Base-by-base conservation (phyloP, 2,797 vertebrate species). In the Alauda arvensis region DNA sequence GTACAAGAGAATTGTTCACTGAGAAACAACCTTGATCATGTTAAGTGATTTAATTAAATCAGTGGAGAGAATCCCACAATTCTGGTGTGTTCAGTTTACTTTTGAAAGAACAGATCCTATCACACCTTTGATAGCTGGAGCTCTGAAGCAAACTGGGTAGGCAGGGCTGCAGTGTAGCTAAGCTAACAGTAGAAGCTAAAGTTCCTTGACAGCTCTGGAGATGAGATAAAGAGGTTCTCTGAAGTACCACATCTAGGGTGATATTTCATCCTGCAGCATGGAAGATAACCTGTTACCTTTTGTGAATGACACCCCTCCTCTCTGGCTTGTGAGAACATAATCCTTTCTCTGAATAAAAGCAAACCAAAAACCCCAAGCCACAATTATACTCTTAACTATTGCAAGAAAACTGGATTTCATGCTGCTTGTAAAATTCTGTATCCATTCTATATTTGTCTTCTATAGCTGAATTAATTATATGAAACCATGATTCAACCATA, bases 221-320 rank as follows among this genome's bases (percentile, higher is more conserved):
- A 74, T 34, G 61, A 82, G 88, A 87, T 87, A 76, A 83, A 71
- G 61, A 90, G 68, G 48, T 77, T 88, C 45, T 90, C 85, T 88
- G 66, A 85, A 83, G 61, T 71, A 65, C 69, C 59, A 45, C 31
- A 19, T 77, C 72, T 63, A 49, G 92, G 67, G 14, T 95, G 94
- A 91, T 92, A 95, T 94, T 95, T 95, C 92, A 95, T 95, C 93
- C 94, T 66, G 52, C 62, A 66, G 52, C 29, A 7, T 80, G 79
- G 76, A 88, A 92, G 93, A 62, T 90, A 91, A 91, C 67, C 88
- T 76, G 48, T 78, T 87, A 55, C 87, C 82, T 90, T 68, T 46
- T 70, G 72, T 88, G 88, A 94, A 42, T n/a, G 42, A 66, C 60
- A 81, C 66, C 26, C 7, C 5, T 84, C 24, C 26, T 90, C 10